A percentile compares a stretch with the other conserved stretches of the same genome.
phyloP scores from a whole-genome alignment of 2,888 invertebrate genomes.

The Rotaria sp. region DNA sequence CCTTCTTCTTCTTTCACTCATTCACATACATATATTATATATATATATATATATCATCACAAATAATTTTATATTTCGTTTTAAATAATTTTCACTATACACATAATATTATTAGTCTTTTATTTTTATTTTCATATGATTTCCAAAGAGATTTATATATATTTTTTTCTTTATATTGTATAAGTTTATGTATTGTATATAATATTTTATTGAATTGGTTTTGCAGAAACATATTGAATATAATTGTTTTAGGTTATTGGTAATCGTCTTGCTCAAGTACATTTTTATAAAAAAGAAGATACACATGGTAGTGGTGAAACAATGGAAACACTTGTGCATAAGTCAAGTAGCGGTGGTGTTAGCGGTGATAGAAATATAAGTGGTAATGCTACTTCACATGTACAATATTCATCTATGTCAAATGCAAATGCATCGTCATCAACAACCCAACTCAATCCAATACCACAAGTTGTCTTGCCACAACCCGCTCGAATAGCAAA shows the following conservation, averaged over 20 bases:
- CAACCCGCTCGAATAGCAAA: background rate
- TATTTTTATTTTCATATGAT: background rate
- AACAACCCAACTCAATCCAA: background rate
- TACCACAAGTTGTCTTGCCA: background rate
- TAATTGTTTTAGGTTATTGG: constrained; percentile 29
- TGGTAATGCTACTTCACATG: constrained; percentile 23
- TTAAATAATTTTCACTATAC: background rate
- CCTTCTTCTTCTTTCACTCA: background rate
- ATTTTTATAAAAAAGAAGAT: constrained; percentile 30
- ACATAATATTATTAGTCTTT: background rate
- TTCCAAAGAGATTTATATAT: background rate
- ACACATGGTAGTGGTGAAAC: constrained; percentile 12
- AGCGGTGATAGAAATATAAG: constrained; percentile 16
- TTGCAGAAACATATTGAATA: no score
- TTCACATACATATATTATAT: background rate
- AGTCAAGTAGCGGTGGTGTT: constrained; percentile 30
- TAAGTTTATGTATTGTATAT: background rate
- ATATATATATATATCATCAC: background rate
- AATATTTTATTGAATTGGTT: background rate
- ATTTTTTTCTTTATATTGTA: background rate
- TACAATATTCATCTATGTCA: constrained; percentile 36
- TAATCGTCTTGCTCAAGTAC: constrained; percentile 40
- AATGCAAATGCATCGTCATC: background rate
- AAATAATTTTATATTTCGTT: background rate
- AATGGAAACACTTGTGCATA: constrained; percentile 32